Evolutionary conservation across 2,888 invertebrate species (phyloP).

Genomic region (Amiota mariae): DNA sequence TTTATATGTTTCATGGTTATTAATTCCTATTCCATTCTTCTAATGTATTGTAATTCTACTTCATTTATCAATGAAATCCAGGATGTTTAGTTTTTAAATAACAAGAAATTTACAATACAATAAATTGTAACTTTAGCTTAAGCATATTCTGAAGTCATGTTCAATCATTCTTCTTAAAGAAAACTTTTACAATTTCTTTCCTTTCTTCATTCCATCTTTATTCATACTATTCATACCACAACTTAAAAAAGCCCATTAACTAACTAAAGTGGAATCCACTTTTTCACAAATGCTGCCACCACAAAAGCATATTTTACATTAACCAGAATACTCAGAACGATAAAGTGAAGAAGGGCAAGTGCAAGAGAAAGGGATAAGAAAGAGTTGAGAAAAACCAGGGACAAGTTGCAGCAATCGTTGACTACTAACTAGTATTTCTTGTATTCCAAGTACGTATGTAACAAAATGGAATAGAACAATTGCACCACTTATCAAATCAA

Average conservation of each 20-base stretch:
- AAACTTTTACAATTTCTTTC: no score
- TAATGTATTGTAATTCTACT: no score
- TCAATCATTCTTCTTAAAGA: no score
- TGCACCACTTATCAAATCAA: conserved; percentile 61
- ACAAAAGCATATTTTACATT: conserved; percentile 9
- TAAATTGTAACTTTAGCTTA: no score
- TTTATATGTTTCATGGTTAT: no score
- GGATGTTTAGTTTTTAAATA: no score
- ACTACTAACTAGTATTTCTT: background rate
- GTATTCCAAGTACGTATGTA: no score
- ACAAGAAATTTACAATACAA: no score
- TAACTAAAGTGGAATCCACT: conserved; percentile 7
- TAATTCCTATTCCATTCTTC: no score
- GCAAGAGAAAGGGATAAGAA: background rate
- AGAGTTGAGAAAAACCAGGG: background rate
- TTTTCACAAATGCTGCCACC: background rate
- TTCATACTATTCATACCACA: background rate
- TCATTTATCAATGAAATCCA: no score
- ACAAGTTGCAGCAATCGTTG: background rate
- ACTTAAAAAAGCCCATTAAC: conserved; percentile 11
- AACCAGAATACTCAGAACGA: background rate
- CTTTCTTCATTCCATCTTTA: background rate
- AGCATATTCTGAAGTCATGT: no score
- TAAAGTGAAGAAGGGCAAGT: background rate
- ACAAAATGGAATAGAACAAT: background rate